phyloP scores from a whole-genome alignment of 2,113 vertebrate genomes.

The Rhizomys pruinosus region DNA sequence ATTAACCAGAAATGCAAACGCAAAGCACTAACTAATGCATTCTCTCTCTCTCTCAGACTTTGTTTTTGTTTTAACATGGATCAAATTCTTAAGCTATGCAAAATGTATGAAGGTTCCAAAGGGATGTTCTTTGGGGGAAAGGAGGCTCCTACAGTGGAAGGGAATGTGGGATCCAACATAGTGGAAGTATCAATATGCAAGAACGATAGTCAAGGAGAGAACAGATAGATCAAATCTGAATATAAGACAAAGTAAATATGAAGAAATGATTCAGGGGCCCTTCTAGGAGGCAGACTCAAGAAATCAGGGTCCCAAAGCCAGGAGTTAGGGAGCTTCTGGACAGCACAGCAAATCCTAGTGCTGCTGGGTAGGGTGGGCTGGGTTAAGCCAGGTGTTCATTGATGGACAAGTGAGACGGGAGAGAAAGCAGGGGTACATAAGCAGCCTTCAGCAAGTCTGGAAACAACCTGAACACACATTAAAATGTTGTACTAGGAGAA shows the following conservation, averaged over 20 bases:
- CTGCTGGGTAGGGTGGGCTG: accelerated
- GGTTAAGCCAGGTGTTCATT: neutral
- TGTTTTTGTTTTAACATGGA: neutral
- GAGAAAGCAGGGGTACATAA: neutral
- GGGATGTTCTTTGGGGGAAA: neutral
- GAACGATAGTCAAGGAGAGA: neutral
- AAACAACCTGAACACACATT: neutral
- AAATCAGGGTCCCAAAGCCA: accelerated
- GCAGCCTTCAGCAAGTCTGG: neutral
- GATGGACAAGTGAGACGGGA: neutral
- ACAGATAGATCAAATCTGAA: neutral
- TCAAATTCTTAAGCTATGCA: constrained; percentile 1
- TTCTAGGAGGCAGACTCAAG: neutral
- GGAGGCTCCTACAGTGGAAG: too few relatives aligned
- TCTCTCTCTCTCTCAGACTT: neutral
- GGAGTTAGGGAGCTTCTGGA: neutral
- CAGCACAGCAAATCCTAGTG: neutral
- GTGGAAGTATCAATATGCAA: neutral
- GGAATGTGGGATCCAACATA: neutral
- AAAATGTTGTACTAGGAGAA: neutral
- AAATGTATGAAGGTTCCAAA: neutral
- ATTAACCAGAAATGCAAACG: neutral
- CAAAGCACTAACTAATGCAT: neutral
- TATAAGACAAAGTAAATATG: neutral
- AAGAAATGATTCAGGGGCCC: neutral